Evolutionary conservation across 2,113 vertebrate genomes (phyloP), one percentile per base, ranked within the genome.

Genomic region (Pteruthius melanotis): DNA sequence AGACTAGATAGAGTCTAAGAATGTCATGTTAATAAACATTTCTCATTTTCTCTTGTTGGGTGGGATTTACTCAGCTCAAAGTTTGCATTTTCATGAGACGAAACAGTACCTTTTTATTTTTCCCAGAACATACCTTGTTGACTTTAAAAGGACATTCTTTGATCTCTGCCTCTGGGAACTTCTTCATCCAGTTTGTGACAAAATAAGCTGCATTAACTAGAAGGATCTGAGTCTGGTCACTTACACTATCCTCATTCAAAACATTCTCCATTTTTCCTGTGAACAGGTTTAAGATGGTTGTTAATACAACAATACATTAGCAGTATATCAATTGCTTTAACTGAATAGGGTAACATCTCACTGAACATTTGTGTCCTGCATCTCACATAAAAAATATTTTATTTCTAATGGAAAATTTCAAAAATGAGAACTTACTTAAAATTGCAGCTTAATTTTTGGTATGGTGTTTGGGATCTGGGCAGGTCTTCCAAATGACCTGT

Each of bases 181-280:
- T 98, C 97, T 98, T 98, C 96, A 98, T 98, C 98, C 98, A 98
- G 63, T 97, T 98, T 94, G 98, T 98, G 85, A 98, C 88, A 87
- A 98, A 98, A 94, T 98, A 98, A 85, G 98, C 97, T 37, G 98
- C 97, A 37, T 98, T 98, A 57, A 98, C 94, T 77, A 98, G 71
- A 16, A 98, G 96, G 42, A 98, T 97, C 95, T 97, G 97, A 24
- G 98, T 98, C 94, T 98, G 93, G 44, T 98, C 97, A 50, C 45
- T 97, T 52, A 98, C 64, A 31, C 59, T 96, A 7, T 89, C 96
- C 15, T 98, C 97, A 45, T 78, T 91, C 94, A 98, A 94, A 93
- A 98, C 94, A 54, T 97, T 96, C 82, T 98, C 97, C 93, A 98
- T 98, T 93, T 80, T 98, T 33, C 98, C 98, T 98, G 95, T 63